Evolutionary conservation across 53 echinoderm and acorn worm genomes (phyloP).

Genomic region (Holothuria scabra): DNA sequence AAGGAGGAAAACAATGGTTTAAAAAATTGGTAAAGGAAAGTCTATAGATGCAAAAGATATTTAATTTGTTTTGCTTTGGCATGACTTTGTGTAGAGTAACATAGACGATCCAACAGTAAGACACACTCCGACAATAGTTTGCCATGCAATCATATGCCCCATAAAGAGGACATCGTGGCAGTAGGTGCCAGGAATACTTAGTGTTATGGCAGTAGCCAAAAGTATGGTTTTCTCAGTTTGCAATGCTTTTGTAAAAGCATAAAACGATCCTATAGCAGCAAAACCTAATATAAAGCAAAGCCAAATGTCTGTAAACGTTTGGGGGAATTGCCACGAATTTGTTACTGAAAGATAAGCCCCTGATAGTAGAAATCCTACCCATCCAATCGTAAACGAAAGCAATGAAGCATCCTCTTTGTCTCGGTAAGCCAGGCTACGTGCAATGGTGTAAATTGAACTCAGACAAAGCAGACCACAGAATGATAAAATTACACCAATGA

Average conservation of each 20-base stretch:
- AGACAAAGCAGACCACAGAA: not conserved
- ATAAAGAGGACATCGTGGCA: not conserved
- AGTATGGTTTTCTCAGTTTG: conserved; percentile 4
- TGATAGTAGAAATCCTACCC: not conserved
- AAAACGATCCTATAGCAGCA: not conserved
- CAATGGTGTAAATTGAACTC: not conserved
- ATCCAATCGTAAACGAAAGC: conserved; percentile 1
- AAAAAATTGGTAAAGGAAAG: no score
- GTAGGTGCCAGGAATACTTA: not conserved
- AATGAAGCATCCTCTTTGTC: not conserved
- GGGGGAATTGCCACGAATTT: not conserved
- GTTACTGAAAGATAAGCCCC: not conserved
- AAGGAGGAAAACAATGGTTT: no score
- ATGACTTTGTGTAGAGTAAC: not conserved
- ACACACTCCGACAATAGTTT: conserved; percentile 9
- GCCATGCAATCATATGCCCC: not conserved
- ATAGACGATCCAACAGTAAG: not conserved
- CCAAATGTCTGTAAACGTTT: not conserved
- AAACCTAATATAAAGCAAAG: not conserved
- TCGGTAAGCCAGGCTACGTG: not conserved
- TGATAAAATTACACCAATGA: not conserved
- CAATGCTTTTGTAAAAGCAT: not conserved
- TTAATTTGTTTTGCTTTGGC: no score
- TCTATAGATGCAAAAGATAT: no score
- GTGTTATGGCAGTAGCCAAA: not conserved